phyloP scores from a whole-genome alignment of 2,797 vertebrate genomes.

The Naso thynnoides region DNA sequence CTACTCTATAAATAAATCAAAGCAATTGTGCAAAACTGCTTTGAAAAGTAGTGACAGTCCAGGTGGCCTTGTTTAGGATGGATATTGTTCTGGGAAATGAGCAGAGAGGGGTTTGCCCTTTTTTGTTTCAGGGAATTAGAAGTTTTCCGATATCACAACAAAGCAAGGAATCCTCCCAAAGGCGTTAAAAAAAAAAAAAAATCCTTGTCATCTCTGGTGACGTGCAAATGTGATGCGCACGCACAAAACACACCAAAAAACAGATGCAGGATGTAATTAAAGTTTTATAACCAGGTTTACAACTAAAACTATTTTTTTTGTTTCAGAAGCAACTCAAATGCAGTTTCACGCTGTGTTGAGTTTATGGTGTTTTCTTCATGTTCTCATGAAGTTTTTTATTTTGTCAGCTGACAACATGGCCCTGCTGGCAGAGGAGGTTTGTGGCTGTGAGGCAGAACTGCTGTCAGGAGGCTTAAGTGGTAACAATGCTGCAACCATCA shows the following conservation, averaged over 20 bases:
- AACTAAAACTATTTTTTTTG: background rate
- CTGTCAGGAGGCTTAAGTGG: slow-evolving; percentile 86
- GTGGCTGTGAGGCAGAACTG: slow-evolving; percentile 82
- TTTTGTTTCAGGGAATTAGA: background rate
- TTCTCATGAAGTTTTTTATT: slow-evolving; percentile 21
- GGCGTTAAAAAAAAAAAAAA: background rate
- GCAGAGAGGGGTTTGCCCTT: background rate
- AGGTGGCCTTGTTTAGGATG: too few relatives aligned
- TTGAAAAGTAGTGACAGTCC: too few relatives aligned
- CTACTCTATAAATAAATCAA: too few relatives aligned
- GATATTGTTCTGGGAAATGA: too few relatives aligned
- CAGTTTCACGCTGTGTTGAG: slow-evolving; percentile 1
- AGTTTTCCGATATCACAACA: background rate
- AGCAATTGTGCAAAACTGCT: too few relatives aligned
- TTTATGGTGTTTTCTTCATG: slow-evolving; percentile 10
- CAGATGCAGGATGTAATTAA: slow-evolving; percentile 4
- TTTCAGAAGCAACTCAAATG: slow-evolving; percentile 9
- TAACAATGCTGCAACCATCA: slow-evolving; percentile 78
- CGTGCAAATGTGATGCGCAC: slow-evolving; percentile 2
- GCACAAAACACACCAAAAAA: slow-evolving; percentile 1
- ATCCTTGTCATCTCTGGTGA: too few relatives aligned
- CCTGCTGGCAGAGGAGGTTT: slow-evolving; percentile 86
- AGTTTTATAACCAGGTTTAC: background rate
- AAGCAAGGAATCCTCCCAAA: background rate
- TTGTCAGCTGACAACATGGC: slow-evolving; percentile 88